Conservation (phyloP, 2,797 vertebrate genomes). For the Gymnodraco acuticeps region DNA sequence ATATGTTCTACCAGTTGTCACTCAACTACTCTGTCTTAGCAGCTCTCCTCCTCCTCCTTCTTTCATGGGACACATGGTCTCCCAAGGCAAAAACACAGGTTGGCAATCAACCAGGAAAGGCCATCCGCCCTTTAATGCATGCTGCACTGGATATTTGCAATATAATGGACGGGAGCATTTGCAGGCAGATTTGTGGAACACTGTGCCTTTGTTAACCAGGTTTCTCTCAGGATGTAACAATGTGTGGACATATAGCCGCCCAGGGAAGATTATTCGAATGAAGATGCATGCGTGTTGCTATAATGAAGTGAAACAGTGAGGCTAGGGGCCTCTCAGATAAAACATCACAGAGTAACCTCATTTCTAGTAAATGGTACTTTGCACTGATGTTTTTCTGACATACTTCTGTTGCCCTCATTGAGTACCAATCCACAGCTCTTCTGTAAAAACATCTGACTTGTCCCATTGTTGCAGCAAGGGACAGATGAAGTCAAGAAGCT, state of each 20-base stretch:
- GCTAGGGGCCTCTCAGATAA: not conserved
- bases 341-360: not conserved
- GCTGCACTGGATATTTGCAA: conserved; percentile 30
- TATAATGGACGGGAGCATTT: conserved; percentile 31
- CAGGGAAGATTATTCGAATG: not conserved
- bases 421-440: not conserved
- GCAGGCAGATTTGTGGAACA: conserved; percentile 45
- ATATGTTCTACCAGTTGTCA: conserved; percentile 59
- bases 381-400: not conserved
- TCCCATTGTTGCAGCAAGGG: not conserved
- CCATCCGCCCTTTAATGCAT: conserved; percentile 49
- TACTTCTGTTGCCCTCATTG: not conserved
- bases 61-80: conserved; percentile 75
- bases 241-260: not conserved
- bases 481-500: conserved; percentile 34
- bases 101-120: conserved; percentile 62
- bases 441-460: not conserved
- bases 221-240: conserved; percentile 31
- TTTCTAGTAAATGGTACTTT: not conserved
- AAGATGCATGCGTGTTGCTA: not conserved
- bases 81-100: conserved; percentile 65
- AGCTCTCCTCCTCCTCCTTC: conserved; percentile 37
- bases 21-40: conserved; percentile 58
- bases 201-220: conserved; percentile 49
- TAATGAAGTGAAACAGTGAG: not conserved